A percentile compares a stretch with the other conserved stretches of the same genome.
phyloP scores from a whole-genome alignment of 2,888 invertebrate genomes.

The Thymelicus lineola region DNA sequence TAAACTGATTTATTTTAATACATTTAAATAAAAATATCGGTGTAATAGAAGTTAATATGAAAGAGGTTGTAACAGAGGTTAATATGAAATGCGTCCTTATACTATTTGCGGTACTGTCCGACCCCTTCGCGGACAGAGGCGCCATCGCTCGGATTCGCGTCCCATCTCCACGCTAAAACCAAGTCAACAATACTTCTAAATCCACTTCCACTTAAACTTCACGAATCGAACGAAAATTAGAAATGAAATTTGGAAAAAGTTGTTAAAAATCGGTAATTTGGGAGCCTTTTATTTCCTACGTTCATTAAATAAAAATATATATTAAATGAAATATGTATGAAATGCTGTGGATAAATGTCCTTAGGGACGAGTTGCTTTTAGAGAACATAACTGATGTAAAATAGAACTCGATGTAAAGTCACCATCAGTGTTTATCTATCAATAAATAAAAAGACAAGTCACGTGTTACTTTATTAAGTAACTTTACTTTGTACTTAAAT shows the following conservation, averaged over 20 bases:
- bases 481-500: no score
- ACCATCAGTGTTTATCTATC: no score
- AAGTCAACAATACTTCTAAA: conserved; percentile 45
- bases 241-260: conserved; percentile 42
- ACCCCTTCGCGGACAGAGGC: conserved; percentile 76
- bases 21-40: conserved; percentile 65
- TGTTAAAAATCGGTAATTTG: conserved; percentile 31
- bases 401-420: no score
- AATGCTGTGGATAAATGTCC: no score
- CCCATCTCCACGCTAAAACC: conserved; percentile 77
- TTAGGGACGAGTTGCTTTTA: no score
- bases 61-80: conserved; percentile 41
- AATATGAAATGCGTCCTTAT: conserved; percentile 65
- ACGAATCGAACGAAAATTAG: conserved; percentile 27
- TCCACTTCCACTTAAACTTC: conserved; percentile 37
- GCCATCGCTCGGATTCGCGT: conserved; percentile 79
- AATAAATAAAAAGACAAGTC: no score
- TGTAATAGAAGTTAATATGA: conserved; percentile 51
- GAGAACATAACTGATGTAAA: no score
- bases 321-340: conserved; percentile 3
- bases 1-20: conserved; percentile 74
- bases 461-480: no score
- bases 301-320: not conserved
- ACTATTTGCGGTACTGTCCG: conserved; percentile 81
- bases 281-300: conserved; percentile 40